Percentiles rank a stretch among this genome's conserved stretches.
These are phyloP conservation scores for Ennomos quercinarius DNA, from an alignment of 2,888 invertebrate species.

Conservation along the genomic window DNA sequence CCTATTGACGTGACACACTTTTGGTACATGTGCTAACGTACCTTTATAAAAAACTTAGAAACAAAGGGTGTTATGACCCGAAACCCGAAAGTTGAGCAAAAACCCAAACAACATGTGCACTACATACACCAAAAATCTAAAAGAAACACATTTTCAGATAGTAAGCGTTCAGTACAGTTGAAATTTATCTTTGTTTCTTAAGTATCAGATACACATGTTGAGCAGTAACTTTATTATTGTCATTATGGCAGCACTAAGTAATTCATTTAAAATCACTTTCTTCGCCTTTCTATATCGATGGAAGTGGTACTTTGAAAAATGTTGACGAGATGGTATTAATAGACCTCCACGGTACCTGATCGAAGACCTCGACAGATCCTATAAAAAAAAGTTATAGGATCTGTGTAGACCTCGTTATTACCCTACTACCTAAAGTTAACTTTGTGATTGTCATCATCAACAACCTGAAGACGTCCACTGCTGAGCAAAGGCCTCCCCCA, in stretches of 20 bases:
- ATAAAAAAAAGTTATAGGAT: too few relatives aligned
- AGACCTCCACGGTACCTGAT: too few relatives aligned
- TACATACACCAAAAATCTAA: background rate
- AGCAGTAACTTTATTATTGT: conserved; percentile 19
- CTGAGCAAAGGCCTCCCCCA: too few relatives aligned
- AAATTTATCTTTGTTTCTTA: background rate
- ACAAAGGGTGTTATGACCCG: background rate
- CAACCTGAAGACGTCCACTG: too few relatives aligned
- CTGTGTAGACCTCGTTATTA: too few relatives aligned
- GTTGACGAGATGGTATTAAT: background rate
- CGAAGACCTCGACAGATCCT: too few relatives aligned
- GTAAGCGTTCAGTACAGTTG: background rate
- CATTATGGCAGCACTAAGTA: conserved; percentile 12
- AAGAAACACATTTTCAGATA: too few relatives aligned
- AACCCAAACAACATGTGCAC: background rate
- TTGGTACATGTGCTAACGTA: too few relatives aligned
- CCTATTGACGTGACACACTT: conserved; percentile 28
- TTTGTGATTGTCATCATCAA: too few relatives aligned
- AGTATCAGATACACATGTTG: conserved; percentile 8
- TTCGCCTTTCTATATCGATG: conserved; percentile 69
- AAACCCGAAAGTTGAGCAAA: background rate
- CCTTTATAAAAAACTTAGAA: too few relatives aligned
- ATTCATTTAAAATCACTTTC: conserved; percentile 70
- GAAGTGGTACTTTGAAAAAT: conserved; percentile 42
- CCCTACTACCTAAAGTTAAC: too few relatives aligned